These are phyloP conservation scores for Drosophila meridiana DNA, from an alignment of 2,888 invertebrate genomes.

Conservation along the genomic window DNA sequence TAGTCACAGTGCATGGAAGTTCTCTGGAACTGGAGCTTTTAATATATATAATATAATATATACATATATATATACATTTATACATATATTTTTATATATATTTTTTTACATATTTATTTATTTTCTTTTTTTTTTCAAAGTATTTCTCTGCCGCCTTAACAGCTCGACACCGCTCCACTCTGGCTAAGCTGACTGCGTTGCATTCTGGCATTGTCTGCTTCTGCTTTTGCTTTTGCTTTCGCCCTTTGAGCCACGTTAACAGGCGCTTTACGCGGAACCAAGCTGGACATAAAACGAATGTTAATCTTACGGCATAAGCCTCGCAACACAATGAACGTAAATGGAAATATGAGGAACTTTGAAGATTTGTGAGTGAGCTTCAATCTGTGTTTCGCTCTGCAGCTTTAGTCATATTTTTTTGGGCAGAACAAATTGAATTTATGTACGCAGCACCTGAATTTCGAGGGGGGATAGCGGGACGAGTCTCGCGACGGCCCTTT, in stretches of 20 bases:
- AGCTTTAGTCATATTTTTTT: constrained; percentile 20
- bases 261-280: neutral
- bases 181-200: constrained; percentile 8
- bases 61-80: too few species aligned
- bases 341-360: constrained; percentile 48
- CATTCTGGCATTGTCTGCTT: constrained; percentile 24
- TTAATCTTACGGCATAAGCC: constrained; percentile 35
- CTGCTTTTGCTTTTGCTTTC: neutral
- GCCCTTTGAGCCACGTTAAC: constrained; percentile 1
- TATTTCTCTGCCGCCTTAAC: constrained; percentile 22
- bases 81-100: too few species aligned
- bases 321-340: constrained; percentile 29
- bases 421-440: constrained; percentile 49
- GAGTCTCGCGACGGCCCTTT: constrained; percentile 10
- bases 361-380: constrained; percentile 40
- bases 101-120: too few species aligned
- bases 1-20: constrained; percentile 14
- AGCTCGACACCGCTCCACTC: constrained; percentile 11
- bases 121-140: constrained; percentile 23
- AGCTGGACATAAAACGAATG: constrained; percentile 22
- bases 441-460: constrained; percentile 47
- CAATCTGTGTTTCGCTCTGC: neutral
- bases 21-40: constrained; percentile 6
- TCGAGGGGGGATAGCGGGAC: neutral
- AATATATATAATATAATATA: neutral